Base-by-base conservation (phyloP, 2,888 invertebrate genomes). In the Omphaloscelis lunosa region DNA sequence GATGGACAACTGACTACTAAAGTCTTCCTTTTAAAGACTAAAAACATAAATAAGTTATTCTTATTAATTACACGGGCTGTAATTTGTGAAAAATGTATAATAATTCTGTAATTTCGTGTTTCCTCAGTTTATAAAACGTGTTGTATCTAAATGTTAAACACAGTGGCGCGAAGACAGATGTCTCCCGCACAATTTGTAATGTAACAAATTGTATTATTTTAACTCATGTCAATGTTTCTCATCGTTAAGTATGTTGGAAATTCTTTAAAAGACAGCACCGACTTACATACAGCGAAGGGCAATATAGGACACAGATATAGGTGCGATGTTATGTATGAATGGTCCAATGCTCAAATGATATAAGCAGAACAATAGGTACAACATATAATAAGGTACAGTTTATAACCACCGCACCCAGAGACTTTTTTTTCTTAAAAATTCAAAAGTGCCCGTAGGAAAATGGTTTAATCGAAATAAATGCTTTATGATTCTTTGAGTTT, bases 371-470 rank as follows among this genome's bases (percentile, higher is more conserved):
- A 77, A 80, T 34, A 29, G 27, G 12, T 20, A 58, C 69, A 51
- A 34, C 34, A 61, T 58, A 51, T 45, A 71, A 29, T 82, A 71
- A 29, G 61, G 48, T 68, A 61, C 29, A 56, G 17, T 29, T n/a
- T 59, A 65, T 65, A 34, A 63, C 29, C 7, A 15, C 34, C 75
- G 29, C 62, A 82, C 29, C n/a, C 76, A 51, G 11, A 81, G 39
- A 58, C 75, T 53, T 48, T 20, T 17, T 48, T n/a, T 53, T 65
- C 3, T 62, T 62, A 2, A 23, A 3, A 34, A 34, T 7, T 34
- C 34, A 7, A 6, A 48, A 34, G 34, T 62, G 7, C 7, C 34
- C 5, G 11, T 34, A 6, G 7, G 20, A 2, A 27, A 59, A 27
- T 59, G 5, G 9, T 20, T 59, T 59, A 11, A 8, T 20, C 20